Evolutionary conservation across 1,140 invertebrate species (phyloP).

Genomic region (Diorhabda elongata): DNA sequence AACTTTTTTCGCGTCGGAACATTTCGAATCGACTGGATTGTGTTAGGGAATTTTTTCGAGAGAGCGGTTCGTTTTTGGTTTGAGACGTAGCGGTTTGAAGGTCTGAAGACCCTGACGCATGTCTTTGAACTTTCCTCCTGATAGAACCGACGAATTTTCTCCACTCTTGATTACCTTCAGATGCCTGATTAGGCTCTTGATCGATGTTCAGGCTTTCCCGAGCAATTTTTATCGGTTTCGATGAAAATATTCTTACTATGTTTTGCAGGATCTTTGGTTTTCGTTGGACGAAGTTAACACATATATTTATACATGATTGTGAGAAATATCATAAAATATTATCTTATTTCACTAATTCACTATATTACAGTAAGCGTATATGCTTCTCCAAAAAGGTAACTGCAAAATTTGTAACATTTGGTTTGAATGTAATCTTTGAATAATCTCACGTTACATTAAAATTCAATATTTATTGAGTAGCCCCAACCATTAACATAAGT

Average conservation of each 20-base stretch:
- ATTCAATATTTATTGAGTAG: too few species aligned
- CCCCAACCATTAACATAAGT: too few species aligned
- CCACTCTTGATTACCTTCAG: slow-evolving; percentile 43
- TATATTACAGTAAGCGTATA: slow-evolving; percentile 38
- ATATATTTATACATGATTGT: slow-evolving; percentile 1
- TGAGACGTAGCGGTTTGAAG: slow-evolving; percentile 23
- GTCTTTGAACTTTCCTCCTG: slow-evolving; percentile 42
- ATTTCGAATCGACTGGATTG: slow-evolving; percentile 31
- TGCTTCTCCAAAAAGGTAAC: slow-evolving; percentile 27
- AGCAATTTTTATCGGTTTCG: slow-evolving; percentile 39
- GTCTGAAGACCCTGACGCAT: slow-evolving; percentile 36
- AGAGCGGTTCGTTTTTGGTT: slow-evolving; percentile 32
- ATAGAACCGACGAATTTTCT: slow-evolving; percentile 45
- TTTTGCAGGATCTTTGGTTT: slow-evolving; percentile 39
- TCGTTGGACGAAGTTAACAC: not conserved
- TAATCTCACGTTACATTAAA: too few species aligned
- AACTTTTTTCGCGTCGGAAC: slow-evolving; percentile 34
- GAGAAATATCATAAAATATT: slow-evolving; percentile 8
- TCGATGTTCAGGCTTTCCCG: slow-evolving; percentile 41
- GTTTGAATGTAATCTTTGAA: not conserved
- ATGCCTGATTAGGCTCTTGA: slow-evolving; percentile 23
- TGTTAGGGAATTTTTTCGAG: slow-evolving; percentile 45
- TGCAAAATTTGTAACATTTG: not conserved
- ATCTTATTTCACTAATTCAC: slow-evolving; percentile 18
- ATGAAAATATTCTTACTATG: slow-evolving; percentile 39